Evolutionary conservation across 92 coral and sea anemone genomes (phyloP).

Genomic region (Palythoa heliodiscus): DNA sequence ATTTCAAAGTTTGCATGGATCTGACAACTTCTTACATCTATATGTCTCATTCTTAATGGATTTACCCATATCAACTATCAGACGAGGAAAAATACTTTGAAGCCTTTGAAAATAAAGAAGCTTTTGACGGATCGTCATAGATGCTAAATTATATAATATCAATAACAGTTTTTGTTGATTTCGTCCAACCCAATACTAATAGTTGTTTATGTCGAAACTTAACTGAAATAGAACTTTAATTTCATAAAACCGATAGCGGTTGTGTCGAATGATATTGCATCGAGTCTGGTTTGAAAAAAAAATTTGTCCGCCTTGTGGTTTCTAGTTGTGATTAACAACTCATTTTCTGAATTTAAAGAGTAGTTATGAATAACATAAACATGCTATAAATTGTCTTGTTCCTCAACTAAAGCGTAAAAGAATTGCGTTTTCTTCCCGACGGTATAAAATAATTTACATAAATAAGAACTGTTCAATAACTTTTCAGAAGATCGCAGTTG

Average conservation of each 20-base stretch:
- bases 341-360: slow-evolving; percentile 4
- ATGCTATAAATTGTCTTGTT: background rate
- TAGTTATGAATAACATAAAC: slow-evolving; percentile 6
- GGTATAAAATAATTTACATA: slow-evolving; percentile 20
- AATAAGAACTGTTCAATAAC: slow-evolving; percentile 20
- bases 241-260: background rate
- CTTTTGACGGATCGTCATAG: background rate
- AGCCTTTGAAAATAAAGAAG: background rate
- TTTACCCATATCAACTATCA: background rate
- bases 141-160: background rate
- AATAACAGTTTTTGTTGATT: background rate
- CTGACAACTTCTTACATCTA: background rate
- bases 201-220: background rate
- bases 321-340: background rate
- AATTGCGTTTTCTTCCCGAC: background rate
- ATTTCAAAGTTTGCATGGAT: no score
- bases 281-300: background rate
- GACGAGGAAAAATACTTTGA: background rate
- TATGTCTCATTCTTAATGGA: no score
- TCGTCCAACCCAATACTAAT: background rate
- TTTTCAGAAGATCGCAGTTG: slow-evolving; percentile 5
- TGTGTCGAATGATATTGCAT: background rate
- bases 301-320: background rate
- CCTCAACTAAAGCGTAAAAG: background rate
- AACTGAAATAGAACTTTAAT: slow-evolving; percentile 1